Evolutionary conservation across 2,113 vertebrate species (phyloP), one percentile per base, ranked within the genome.

Genomic region (Gallinago paraguaiae): DNA sequence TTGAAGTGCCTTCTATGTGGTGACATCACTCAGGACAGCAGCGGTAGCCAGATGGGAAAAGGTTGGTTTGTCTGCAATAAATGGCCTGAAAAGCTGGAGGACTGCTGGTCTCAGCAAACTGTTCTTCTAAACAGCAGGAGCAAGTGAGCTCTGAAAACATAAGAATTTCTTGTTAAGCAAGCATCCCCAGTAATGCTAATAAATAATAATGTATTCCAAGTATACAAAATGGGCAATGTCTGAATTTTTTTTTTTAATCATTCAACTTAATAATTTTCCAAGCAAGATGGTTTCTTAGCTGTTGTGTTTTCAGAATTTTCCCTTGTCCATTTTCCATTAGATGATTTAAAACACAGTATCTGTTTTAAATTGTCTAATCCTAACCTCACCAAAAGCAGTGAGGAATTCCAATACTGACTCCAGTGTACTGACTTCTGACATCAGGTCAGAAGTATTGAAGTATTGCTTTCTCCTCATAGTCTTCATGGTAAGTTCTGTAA

Each of bases 101-200:
- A 88, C 64, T 95, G 81, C 92, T 90, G 68, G 59, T 87, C 60
- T 96, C 93, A 97, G 86, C 94, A 96, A 96, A 94, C 67, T 93
- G 92, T 43, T 84, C 43, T 61, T 65, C 16, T 48, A 68, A 96
- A 81, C 87, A 96, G 92, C 61, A 92, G 77, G 92, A 77, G 77
- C 22, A 94, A 87, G 74, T 75, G 75, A 95, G 95, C 89, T 87
- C 89, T 82, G 80, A 81, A 95, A 95, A 93, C 28, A 9, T 37
- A 75, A 65, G 90, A 27, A 86, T 86, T 79, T 94, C 33, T 69
- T 92, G 86, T 95, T 86, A 88, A 91, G 72, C 72, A 91, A 77
- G 33, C 75, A 39, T 69, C 75, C 60, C 39, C 17, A n/a, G 57
- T 56, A 93, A 83, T 87, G 65, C 69, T 91, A 92, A 96, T 78